A percentile compares a stretch with the other conserved stretches of the same genome.
Conservation (phyloP, 2,797 vertebrate genomes). For the Intellagama lesueurii region DNA sequence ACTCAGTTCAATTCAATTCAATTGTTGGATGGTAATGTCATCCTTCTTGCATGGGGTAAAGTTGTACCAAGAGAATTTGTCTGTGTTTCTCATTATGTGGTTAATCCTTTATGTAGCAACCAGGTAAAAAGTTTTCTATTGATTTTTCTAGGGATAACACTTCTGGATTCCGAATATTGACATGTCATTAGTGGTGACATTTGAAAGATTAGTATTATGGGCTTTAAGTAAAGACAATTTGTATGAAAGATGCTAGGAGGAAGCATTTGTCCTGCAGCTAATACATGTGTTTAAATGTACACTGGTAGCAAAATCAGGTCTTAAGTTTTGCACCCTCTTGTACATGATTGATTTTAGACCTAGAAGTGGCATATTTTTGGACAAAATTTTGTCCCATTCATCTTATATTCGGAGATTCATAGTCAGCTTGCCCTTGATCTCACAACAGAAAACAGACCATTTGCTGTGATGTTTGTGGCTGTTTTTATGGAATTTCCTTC, state of each 20-base stretch:
- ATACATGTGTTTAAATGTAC: neutral
- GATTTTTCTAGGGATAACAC: too few species aligned
- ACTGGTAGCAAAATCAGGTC: neutral
- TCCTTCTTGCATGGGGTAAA: too few species aligned
- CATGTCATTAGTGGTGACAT: neutral
- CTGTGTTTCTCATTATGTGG: too few species aligned
- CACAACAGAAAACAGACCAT: neutral
- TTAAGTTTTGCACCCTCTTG: neutral
- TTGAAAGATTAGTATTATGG: neutral
- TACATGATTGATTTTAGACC: neutral
- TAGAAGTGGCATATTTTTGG: neutral
- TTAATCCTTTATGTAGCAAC: too few species aligned
- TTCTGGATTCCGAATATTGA: neutral
- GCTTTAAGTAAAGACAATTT: neutral
- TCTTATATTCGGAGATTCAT: neutral
- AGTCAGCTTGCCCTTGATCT: neutral
- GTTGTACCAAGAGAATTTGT: too few species aligned
- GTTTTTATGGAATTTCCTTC: conserved; percentile 23
- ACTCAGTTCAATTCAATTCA: too few species aligned
- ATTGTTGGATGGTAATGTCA: too few species aligned
- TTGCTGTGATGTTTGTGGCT: neutral
- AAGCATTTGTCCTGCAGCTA: conserved; percentile 15
- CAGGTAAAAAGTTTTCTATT: too few species aligned
- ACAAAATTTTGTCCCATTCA: neutral
- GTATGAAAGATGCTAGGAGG: neutral